Base-by-base conservation (phyloP, 2,113 vertebrate species). In the Ophiodon elongatus region DNA sequence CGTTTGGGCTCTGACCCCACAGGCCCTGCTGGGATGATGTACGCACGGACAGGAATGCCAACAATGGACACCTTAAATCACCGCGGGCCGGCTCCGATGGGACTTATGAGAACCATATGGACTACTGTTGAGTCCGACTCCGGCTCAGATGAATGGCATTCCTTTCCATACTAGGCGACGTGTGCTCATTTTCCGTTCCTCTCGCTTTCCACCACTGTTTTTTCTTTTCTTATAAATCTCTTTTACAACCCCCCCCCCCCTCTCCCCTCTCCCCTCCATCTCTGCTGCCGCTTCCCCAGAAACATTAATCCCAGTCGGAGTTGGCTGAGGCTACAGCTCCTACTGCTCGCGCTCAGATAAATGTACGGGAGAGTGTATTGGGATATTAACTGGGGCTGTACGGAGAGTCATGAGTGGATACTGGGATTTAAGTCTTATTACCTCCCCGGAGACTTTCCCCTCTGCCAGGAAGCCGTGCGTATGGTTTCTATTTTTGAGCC, bases 51-150 rank as follows among this genome's bases (percentile, higher is more conserved):
- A 84, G 91, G 89, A 92, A 93, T 91, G 84, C 85, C 88, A 91
- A 68, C 76, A 82, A 91, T 92, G 92, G 92, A 68, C 88, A 90
- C 90, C 87, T 93, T 92, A 92, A 93, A 87, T 93, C 90, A 92
- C 89, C 50, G 27, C 50, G 4, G 76, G 57, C 82, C 64, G 74
- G 90, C 86, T 91, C 86, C 29, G 71, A 73, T 86, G 39, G 65
- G 43, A 52, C 47, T 93, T 83, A 93, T 91, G 80, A 93, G 87
- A 90, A 94, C 79, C 92, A 93, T 79, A 87, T 91, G 90, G 89
- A 86, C 70, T 83, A 82, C 75, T 35, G 89, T 80, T 83, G 9
- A 82, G 78, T 91, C 89, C 80, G 86, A 66, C 85, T 73, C 72
- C 63, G 4, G 67, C 85, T 80, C 80, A 79, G 52, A 89, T 93